Evolutionary conservation across 2,113 vertebrate genomes (phyloP).

Genomic region (Xiphophorus hellerii): DNA sequence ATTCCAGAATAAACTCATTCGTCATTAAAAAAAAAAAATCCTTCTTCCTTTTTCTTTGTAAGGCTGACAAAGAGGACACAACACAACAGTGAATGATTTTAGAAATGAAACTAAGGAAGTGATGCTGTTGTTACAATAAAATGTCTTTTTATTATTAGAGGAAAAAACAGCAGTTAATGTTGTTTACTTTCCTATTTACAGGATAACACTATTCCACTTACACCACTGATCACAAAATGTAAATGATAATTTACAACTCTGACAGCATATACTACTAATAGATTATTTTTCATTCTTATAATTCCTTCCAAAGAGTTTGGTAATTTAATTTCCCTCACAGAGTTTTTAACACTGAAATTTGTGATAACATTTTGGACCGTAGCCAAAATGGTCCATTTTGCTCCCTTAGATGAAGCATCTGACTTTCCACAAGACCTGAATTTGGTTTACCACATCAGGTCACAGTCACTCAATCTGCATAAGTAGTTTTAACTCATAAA

Average conservation of each 20-base stretch:
- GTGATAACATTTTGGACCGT: slow-evolving; percentile 63
- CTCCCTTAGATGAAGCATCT: slow-evolving; percentile 16
- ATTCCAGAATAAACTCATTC: slow-evolving; percentile 59
- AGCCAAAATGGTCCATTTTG: slow-evolving; percentile 29
- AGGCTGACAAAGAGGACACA: not conserved
- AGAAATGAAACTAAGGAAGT: slow-evolving; percentile 68
- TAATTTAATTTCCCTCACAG: not conserved
- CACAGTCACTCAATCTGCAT: not conserved
- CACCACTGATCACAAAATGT: slow-evolving; percentile 16
- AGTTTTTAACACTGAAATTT: slow-evolving; percentile 10
- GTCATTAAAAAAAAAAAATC: slow-evolving; percentile 30
- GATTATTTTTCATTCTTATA: slow-evolving; percentile 19
- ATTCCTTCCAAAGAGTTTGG: slow-evolving; percentile 27
- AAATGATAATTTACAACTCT: slow-evolving; percentile 50
- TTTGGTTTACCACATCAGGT: slow-evolving; percentile 34
- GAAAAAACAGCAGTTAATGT: slow-evolving; percentile 33
- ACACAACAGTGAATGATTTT: not conserved
- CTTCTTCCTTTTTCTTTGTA: slow-evolving; percentile 66
- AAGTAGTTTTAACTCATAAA: not conserved
- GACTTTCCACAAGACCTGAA: slow-evolving; percentile 54
- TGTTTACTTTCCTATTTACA: slow-evolving; percentile 28
- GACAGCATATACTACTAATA: slow-evolving; percentile 36
- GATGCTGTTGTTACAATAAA: slow-evolving; percentile 52
- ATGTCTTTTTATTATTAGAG: slow-evolving; percentile 60
- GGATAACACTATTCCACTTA: slow-evolving; percentile 13